Evolutionary conservation across 2,113 vertebrate species (phyloP), one percentile per base, ranked within the genome.

Genomic region (Calypte anna): DNA sequence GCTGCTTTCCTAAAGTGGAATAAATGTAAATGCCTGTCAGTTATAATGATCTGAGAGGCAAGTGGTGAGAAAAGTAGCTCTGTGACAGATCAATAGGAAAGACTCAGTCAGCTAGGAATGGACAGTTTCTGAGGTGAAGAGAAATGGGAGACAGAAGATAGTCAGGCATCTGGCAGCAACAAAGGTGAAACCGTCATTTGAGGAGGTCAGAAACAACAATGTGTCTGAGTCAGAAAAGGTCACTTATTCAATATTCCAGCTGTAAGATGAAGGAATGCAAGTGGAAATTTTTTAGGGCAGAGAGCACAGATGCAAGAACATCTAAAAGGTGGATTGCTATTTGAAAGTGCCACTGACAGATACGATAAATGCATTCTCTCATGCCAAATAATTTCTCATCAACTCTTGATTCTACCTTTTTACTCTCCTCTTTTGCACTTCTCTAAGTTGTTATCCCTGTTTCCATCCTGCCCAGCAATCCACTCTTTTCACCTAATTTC

Each of bases 191-290:
- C 43, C 64, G 75, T 50, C 68, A 90, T 93, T 70, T 90, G 82
- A 91, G 76, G 64, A 96, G 93, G 95, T 96, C 95, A 88, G 93
- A 96, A 73, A 90, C 78, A 95, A 91, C 85, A 88, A 88, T 59
- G 57, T 74, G 80, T 80, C 87, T 72, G 66, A 95, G 91, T 88
- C 85, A 81, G 90, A 90, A 93, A 83, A 96, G 91, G 94, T 94
- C 90, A 93, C 57, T 96, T 74, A 90, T 77, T 91, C 90, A 96
- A 50, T 91, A 95, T 88, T 93, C 78, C 95, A 91, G 94, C 91
- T 96, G 93, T 70, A 95, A 94, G 68, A 90, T 86, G 86, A 95
- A 97, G 95, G 91, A 93, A 91, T 82, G 73, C 80, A 80, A 95
- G 87, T 9, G 13, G 38, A 78, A 54, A 75, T 90, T 95, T 93